Evolutionary conservation across 2,797 vertebrate genomes (phyloP), one percentile per base, ranked within the genome.

Genomic region (Microctenopoma stevenorrisi): DNA sequence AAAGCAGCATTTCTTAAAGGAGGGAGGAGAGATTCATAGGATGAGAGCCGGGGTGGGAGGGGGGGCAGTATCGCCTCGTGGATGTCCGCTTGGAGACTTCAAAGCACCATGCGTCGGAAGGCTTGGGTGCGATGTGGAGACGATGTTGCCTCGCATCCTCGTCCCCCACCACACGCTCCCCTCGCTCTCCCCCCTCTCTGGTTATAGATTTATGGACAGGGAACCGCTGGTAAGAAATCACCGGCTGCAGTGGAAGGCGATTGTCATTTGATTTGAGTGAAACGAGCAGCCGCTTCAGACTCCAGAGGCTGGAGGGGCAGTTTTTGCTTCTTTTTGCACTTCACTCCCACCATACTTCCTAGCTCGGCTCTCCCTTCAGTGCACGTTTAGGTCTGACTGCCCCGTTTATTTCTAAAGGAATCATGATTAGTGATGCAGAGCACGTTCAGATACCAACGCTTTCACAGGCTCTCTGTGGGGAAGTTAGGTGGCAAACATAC

Each of bases 401-500:
- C 54, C 75, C 68, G 43, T 63, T 81, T 58, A 51, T 70, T 82
- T 76, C 68, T 71, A 59, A 33, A 55, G 75, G 78, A 74, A 57
- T 66, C 38, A 54, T 68, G 10, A 82, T 89, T 79, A 83, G 2
- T 50, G 80, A 90, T 88, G 88, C 90, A 83, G 83, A 78, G 78
- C 91, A 91, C 91, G 87, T 91, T 64, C 76, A 68, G 78, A 77
- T 76, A 64, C 62, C 72, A 74, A 49, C 59, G 47, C 67, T 73
- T 86, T 83, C 79, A 72, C 77, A 64, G 77, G 78, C 80, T 57
- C 72, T 66, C 67, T 72, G 0, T 59, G 72, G 85, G 74, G 68
- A 90, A 90, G 81, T 88, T 89, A 54, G 52, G 74, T 28, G 77
- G 52, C 77, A 86, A 85, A 83, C 62, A 68, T 86, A 76, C 69